Evolutionary conservation across 2,888 invertebrate genomes (phyloP).

Genomic region (Lasius fuliginosus): DNA sequence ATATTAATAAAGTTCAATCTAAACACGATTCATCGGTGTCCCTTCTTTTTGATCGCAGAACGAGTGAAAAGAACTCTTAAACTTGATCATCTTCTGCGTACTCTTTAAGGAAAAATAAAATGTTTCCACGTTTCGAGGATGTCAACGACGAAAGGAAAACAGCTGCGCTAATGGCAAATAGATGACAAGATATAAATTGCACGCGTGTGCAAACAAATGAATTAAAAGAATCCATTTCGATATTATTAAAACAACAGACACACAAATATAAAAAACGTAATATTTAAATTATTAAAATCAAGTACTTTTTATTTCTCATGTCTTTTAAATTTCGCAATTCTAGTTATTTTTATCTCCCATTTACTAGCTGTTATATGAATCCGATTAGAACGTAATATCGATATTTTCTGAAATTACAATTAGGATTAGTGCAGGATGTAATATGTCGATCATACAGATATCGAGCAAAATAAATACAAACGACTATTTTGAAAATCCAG

Average conservation of each 20-base stretch:
- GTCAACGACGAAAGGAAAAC: neutral
- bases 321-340: neutral
- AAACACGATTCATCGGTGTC: conserved; percentile 55
- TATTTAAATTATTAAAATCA: neutral
- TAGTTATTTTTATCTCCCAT: conserved; percentile 26
- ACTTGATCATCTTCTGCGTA: conserved; percentile 54
- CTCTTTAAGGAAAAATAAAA: conserved; percentile 66
- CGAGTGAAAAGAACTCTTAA: conserved; percentile 64
- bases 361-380: conserved; percentile 1
- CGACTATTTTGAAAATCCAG: conserved; percentile 15
- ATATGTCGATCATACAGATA: conserved; percentile 10
- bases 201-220: neutral
- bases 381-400: conserved; percentile 21
- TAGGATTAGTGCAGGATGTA: conserved; percentile 11
- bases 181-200: neutral
- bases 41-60: conserved; percentile 51
- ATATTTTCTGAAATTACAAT: conserved; percentile 39
- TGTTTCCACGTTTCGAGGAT: conserved; percentile 54
- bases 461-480: conserved; percentile 17
- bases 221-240: neutral
- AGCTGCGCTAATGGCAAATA: neutral
- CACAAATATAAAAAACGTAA: neutral
- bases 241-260: neutral
- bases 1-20: conserved; percentile 78
- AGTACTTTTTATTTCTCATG: neutral